Evolutionary conservation across 2,888 invertebrate species (phyloP), one percentile per base, ranked within the genome.

Genomic region (Melanophora roralis): DNA sequence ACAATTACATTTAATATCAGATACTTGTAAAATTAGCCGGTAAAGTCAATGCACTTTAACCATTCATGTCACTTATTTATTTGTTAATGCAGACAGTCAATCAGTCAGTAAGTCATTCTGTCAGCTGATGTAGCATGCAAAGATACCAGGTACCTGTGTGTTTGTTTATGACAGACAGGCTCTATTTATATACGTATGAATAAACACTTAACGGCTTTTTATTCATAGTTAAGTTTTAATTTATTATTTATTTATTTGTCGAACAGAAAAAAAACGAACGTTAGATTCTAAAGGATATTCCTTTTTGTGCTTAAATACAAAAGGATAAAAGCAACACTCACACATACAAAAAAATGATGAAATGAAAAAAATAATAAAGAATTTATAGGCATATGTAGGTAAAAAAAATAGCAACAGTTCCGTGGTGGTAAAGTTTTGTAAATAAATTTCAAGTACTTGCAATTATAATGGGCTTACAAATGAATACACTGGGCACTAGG

Each of bases 171-270:
- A 65, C 53, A 57, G 72, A 72, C 60, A 67, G 60, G 38, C 65
- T 53, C 34, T 57, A 51, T 77, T 45, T 43, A 59, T 45, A 34
- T 65, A 71, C n/a, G n/a, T n/a, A n/a, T n/a, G n/a, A n/a, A n/a
- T n/a, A n/a, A n/a, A n/a, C n/a, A n/a, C n/a, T n/a, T 60, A 75
- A 68, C 49, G 76, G 72, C 45, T 55, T 51, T 76, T 76, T 76
- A 80, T 80, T 72, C 72, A 67, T 19, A 67, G 79, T 80, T 75
- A 72, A 75, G 60, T 43, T 64, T 76, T 40, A 80, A 80, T 72
- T 80, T 76, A 80, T 80, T 80, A 72, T 76, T 79, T 75, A 79
- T 75, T 80, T 80, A 72, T 71, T 59, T 78, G 62, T 59, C 53
- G 69, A 71, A 60, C 27, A 27, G 3, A 27, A 27, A 5, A n/a